Base-by-base conservation (phyloP, 1,140 invertebrate species). In the Ladona fulva region DNA sequence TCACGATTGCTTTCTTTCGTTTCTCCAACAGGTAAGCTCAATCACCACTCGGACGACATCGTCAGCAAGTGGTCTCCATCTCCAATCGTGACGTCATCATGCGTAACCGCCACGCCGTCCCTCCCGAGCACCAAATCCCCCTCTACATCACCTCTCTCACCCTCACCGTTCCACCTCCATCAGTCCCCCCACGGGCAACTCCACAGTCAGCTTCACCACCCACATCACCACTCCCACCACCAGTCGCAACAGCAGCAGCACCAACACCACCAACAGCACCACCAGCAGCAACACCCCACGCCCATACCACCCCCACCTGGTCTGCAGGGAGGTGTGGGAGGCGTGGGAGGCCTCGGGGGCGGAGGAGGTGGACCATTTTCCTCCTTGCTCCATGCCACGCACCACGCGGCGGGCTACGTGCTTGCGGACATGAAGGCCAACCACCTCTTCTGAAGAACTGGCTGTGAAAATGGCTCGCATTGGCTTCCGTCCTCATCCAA, bases 371-470 rank as follows among this genome's bases (percentile, higher is more conserved):
- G 52, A 12, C 52, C 52, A 3, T 66, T 66, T 12, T 66, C 52
- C 52, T 66, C 52, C 14, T 12, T 66, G 3, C 52, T 66, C 5
- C 52, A 66, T 12, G 52, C 52, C 3, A 66, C 52, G 52, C 52
- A 66, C 52, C 52, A 66, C 52, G 52, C 52, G 16, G 52, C 52
- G 52, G 52, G 52, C 3, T 66, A 66, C 52, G 52, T 66, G 1
- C 52, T 66, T 12, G 52, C 52, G 52, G 52, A 66, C n/a, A 66
- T 66, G 52, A 66, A 66, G 52, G 52, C 52, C 52, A 66, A 66
- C 52, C 52, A 66, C 52, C 52, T 66, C 3, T 66, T 66, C 52
- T 66, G 52, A 66, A 66, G 3, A 12, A 22, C 16, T 12, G 52
- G 52, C 52, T 12, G 3, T 22, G 52, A 22, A 66, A 66, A 52